Evolutionary conservation across 2,797 vertebrate species (phyloP).

Genomic region (Chiroxiphia lanceolata): DNA sequence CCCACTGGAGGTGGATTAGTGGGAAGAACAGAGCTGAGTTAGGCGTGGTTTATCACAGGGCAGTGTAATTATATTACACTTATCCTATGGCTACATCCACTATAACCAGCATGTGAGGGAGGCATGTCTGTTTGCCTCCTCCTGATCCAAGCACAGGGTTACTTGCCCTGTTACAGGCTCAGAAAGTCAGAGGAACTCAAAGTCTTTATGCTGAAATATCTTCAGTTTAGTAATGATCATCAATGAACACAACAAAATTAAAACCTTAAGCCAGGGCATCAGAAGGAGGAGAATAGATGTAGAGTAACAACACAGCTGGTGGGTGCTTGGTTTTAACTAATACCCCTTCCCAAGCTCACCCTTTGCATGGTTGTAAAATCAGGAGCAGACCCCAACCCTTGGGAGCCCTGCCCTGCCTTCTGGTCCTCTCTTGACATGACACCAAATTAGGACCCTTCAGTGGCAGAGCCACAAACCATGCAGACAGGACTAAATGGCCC

Average conservation of each 20-base stretch:
- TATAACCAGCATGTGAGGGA: not conserved
- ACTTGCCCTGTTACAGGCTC: not conserved
- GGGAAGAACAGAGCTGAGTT: not conserved
- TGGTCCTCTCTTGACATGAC: conserved; percentile 29
- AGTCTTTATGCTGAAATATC: not conserved
- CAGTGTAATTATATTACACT: not conserved
- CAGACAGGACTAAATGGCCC: conserved; percentile 54
- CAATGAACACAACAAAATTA: not conserved
- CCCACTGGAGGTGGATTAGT: not conserved
- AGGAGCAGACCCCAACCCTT: not conserved
- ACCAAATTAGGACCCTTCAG: conserved; percentile 59
- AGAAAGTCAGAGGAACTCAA: not conserved
- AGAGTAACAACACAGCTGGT: accelerated
- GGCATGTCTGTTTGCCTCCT: not conserved
- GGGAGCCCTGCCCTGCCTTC: not conserved
- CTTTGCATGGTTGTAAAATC: not conserved
- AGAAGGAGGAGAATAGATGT: not conserved
- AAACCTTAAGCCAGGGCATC: not conserved
- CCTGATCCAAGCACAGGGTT: not conserved
- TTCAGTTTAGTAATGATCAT: not conserved
- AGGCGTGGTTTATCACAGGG: not conserved
- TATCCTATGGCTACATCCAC: not conserved
- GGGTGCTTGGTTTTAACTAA: not conserved
- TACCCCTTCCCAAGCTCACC: not conserved
- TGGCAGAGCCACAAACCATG: conserved; percentile 27